A percentile compares a stretch with the other conserved stretches of the same genome.
phyloP scores from a whole-genome alignment of 2,888 invertebrate species.

The Pheosia gnoma region DNA sequence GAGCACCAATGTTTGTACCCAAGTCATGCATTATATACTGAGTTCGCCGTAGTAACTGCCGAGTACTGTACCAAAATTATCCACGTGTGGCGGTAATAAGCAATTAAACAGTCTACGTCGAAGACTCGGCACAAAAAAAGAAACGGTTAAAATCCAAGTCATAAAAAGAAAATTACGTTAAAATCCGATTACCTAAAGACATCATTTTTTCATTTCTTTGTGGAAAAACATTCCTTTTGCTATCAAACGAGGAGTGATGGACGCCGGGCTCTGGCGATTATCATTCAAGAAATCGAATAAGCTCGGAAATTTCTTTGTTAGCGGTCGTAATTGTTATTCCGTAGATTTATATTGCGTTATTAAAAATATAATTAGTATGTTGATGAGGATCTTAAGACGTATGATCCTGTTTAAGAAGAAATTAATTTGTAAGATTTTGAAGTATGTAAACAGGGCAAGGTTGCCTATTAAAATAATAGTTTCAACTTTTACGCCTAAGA shows the following conservation, averaged over 20 bases:
- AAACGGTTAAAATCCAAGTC: slow-evolving; percentile 17
- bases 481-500: no score
- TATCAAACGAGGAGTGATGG: slow-evolving; percentile 18
- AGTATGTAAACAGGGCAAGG: no score
- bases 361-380: neutral
- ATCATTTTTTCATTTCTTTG: slow-evolving; percentile 24
- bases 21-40: no score
- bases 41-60: no score
- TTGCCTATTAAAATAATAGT: no score
- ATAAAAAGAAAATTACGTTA: slow-evolving; percentile 29
- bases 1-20: no score
- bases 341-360: slow-evolving; percentile 10
- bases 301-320: slow-evolving; percentile 4
- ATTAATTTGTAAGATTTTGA: no score
- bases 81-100: no score
- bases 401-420: no score
- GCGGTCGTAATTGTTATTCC: slow-evolving; percentile 2
- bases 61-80: no score
- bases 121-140: neutral
- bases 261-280: slow-evolving; percentile 10
- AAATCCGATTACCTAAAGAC: slow-evolving; percentile 36
- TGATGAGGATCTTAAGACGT: neutral
- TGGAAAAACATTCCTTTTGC: slow-evolving; percentile 24
- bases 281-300: slow-evolving; percentile 12
- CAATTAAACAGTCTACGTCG: no score